Conservation (phyloP, 2,113 vertebrate species). For the Mionectes macconnelli region DNA sequence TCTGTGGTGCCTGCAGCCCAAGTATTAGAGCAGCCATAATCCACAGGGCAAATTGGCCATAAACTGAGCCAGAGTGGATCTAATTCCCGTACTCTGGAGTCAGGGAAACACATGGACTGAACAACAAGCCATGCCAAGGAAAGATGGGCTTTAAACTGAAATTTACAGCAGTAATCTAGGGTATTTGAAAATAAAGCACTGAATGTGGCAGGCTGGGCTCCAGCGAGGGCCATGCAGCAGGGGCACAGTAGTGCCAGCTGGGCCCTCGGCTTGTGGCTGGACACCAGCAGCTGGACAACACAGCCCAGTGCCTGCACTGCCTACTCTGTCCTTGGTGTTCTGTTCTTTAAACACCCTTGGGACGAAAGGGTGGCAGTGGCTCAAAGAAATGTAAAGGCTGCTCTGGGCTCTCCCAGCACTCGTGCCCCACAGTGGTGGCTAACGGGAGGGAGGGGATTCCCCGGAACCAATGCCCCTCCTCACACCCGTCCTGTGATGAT, state of each 20-base stretch:
- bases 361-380: background rate
- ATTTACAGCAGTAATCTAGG: background rate
- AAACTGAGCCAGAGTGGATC: background rate
- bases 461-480: background rate
- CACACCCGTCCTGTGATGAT: rapidly evolving
- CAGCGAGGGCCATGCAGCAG: rapidly evolving
- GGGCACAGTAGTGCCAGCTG: background rate
- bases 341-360: background rate
- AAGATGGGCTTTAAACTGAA: background rate
- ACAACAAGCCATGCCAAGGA: background rate
- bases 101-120: background rate
- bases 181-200: background rate
- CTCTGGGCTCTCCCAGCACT: background rate
- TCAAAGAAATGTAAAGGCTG: background rate
- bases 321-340: rapidly evolving
- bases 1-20: background rate
- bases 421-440: rapidly evolving
- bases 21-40: background rate
- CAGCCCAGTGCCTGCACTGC: background rate
- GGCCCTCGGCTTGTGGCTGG: background rate
- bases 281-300: background rate
- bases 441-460: background rate
- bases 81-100: constrained; percentile 21
- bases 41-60: background rate
- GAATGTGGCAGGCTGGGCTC: background rate